phyloP scores from a whole-genome alignment of 2,888 invertebrate genomes.

The Cordylochernes scorpioides region DNA sequence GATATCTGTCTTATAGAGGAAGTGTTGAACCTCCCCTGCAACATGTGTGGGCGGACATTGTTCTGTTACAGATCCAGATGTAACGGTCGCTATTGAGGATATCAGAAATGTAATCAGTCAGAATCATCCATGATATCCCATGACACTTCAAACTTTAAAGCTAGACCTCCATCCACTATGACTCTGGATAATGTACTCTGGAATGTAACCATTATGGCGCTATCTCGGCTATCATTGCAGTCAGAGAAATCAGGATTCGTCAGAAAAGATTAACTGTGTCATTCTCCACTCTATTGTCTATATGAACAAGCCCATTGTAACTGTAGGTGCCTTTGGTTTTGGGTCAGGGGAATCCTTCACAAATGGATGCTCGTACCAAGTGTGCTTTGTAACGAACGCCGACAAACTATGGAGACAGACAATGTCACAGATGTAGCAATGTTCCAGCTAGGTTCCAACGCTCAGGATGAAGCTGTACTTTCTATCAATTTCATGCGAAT shows the following conservation, averaged over 20 bases:
- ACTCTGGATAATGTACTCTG: conserved; percentile 1
- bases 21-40: no score
- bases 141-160: background rate
- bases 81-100: no score
- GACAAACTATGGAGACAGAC: background rate
- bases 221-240: background rate
- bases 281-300: background rate
- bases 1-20: no score
- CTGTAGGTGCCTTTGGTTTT: background rate
- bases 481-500: no score
- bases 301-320: background rate
- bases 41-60: no score
- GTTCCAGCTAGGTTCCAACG: no score
- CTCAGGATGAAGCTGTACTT: no score
- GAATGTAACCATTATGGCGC: background rate
- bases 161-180: background rate
- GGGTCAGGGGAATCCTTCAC: background rate
- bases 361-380: no score
- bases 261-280: background rate
- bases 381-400: background rate
- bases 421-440: background rate
- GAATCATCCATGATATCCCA: no score
- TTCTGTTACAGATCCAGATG: no score
- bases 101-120: no score
- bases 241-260: background rate